Evolutionary conservation across 1,140 invertebrate genomes (phyloP).

Genomic region (Mya arenaria): DNA sequence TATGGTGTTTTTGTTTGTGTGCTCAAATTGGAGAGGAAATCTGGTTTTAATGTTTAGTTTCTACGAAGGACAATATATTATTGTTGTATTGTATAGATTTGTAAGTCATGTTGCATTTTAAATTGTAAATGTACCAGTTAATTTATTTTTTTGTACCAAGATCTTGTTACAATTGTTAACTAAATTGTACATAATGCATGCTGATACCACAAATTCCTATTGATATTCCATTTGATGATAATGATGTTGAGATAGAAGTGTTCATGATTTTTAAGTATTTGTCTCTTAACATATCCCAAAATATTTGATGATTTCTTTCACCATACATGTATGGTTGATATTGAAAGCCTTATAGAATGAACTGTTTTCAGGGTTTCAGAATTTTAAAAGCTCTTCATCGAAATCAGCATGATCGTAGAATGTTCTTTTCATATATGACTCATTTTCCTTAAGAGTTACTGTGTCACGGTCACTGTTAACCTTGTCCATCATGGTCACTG

Average conservation of each 20-base stretch:
- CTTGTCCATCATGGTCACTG: no score
- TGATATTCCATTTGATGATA: no score
- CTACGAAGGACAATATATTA: background rate
- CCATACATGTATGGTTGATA: background rate
- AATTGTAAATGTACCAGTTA: slow-evolving; percentile 20
- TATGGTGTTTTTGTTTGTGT: background rate
- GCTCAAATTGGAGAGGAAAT: background rate
- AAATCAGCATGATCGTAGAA: no score
- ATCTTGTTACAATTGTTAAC: slow-evolving; percentile 18
- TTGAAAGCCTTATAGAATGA: background rate
- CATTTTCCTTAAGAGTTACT: no score
- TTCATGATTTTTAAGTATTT: slow-evolving; percentile 36
- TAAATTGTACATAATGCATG: slow-evolving; percentile 11
- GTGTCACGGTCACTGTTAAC: no score
- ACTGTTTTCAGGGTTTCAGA: background rate
- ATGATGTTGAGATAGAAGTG: slow-evolving; percentile 9
- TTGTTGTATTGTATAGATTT: background rate
- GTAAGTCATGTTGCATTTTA: slow-evolving; percentile 8
- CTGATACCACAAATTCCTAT: no score
- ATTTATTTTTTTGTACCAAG: slow-evolving; percentile 49
- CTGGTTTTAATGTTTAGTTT: background rate
- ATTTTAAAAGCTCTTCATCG: background rate
- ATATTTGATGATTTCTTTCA: background rate
- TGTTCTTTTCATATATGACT: no score
- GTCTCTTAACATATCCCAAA: slow-evolving; percentile 2